Evolutionary conservation across 2,797 vertebrate species (phyloP).

Genomic region (Pachyuromys duprasi): DNA sequence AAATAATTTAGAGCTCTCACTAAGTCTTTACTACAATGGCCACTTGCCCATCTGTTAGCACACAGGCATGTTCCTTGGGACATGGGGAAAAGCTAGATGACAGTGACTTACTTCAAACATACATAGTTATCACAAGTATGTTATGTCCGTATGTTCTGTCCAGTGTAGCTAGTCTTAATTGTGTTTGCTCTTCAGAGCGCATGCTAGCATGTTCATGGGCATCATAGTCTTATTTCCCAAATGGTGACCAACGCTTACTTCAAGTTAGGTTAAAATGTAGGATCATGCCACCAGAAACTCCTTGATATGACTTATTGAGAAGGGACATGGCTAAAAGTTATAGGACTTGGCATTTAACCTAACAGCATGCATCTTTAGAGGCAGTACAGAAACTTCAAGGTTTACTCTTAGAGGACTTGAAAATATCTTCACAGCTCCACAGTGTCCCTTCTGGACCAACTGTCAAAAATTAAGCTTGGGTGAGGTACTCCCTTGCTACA

Average conservation of each 20-base stretch:
- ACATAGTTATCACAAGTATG: background rate
- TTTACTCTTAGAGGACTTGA: background rate
- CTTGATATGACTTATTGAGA: background rate
- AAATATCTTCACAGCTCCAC: background rate
- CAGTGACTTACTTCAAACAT: background rate
- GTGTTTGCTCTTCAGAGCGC: background rate
- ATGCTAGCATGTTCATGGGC: background rate
- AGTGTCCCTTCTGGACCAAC: background rate
- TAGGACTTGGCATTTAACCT: background rate
- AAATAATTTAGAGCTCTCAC: background rate
- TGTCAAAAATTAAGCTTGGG: background rate
- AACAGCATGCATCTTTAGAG: background rate
- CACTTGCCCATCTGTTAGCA: background rate
- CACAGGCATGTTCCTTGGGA: background rate
- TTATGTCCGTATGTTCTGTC: no score
- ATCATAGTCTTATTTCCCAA: background rate
- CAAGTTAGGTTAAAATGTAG: background rate
- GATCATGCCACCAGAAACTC: background rate
- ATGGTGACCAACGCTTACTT: background rate
- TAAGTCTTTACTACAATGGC: background rate
- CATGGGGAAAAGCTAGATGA: background rate
- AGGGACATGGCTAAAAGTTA: background rate
- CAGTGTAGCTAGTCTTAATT: background rate
- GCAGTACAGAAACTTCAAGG: background rate
- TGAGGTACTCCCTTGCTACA: background rate